phyloP scores from a whole-genome alignment of 1,140 invertebrate genomes.

The Drosophila kohkoa region DNA sequence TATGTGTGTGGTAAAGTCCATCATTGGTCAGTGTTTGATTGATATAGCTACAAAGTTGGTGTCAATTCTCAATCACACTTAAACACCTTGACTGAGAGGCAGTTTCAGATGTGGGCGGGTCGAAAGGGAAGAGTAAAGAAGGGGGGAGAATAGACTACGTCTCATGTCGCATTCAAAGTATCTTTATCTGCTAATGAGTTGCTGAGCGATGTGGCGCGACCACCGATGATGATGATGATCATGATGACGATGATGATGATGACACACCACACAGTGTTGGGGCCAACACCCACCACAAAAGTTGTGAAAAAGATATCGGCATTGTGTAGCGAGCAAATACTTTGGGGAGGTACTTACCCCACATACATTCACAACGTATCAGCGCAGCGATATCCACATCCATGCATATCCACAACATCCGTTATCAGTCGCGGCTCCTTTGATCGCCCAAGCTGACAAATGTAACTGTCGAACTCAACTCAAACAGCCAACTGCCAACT shows the following conservation, averaged over 20 bases:
- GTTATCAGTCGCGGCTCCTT: constrained; percentile 21
- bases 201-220: neutral
- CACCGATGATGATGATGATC: neutral
- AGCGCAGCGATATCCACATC: neutral
- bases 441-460: constrained; percentile 5
- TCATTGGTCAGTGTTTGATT: constrained; percentile 60
- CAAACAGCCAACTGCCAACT: neutral
- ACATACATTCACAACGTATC: constrained; percentile 29
- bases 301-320: constrained; percentile 63
- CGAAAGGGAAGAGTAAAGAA: neutral
- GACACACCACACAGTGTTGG: constrained; percentile 46
- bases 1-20: constrained; percentile 31
- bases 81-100: constrained; percentile 20
- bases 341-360: constrained; percentile 54
- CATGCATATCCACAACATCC: constrained; percentile 41
- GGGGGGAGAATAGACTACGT: neutral
- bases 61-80: constrained; percentile 47
- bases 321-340: constrained; percentile 54
- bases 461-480: neutral
- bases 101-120: neutral
- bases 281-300: constrained; percentile 68
- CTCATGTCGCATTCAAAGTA: constrained; percentile 19
- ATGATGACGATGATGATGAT: constrained; percentile 6
- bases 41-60: constrained; percentile 57
- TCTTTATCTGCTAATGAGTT: constrained; percentile 57